A percentile compares a stretch with the other conserved stretches of the same genome.
Conservation (phyloP, 2,113 vertebrate genomes). For the Terrapene triunguis region DNA sequence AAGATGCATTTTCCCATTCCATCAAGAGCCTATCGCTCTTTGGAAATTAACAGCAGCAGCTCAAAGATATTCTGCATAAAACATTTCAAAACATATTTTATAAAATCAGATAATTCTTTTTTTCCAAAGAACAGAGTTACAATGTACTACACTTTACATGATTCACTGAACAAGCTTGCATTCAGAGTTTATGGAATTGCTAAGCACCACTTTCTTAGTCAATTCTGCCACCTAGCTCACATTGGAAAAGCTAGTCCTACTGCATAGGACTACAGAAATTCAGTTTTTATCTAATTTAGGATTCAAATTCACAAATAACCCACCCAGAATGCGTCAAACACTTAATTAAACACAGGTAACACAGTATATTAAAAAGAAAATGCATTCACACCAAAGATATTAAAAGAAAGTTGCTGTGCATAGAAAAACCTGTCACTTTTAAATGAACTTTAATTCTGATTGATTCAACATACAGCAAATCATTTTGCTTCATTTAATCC, state of each 20-base stretch:
- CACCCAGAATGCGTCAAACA: slow-evolving; percentile 24
- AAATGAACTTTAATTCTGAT: slow-evolving; percentile 75
- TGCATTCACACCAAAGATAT: slow-evolving; percentile 15
- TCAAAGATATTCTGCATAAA: slow-evolving; percentile 45
- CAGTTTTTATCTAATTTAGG: slow-evolving; percentile 1
- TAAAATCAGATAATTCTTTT: slow-evolving; percentile 54
- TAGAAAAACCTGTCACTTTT: slow-evolving; percentile 62
- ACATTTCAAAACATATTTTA: slow-evolving; percentile 23
- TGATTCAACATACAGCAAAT: slow-evolving; percentile 69
- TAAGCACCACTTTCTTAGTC: slow-evolving; percentile 49
- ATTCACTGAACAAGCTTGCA: slow-evolving; percentile 40
- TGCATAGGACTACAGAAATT: not conserved
- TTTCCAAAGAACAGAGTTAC: slow-evolving; percentile 47
- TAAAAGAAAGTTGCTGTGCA: slow-evolving; percentile 43
- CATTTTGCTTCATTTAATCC: slow-evolving; percentile 71
- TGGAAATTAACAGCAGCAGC: slow-evolving; percentile 43
- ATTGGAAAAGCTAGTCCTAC: slow-evolving; percentile 13
- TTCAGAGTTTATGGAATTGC: slow-evolving; percentile 27
- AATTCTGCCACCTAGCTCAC: slow-evolving; percentile 63
- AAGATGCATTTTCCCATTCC: slow-evolving; percentile 24
- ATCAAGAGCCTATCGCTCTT: slow-evolving; percentile 9
- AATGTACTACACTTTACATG: slow-evolving; percentile 28
- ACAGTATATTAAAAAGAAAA: slow-evolving; percentile 9
- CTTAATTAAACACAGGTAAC: slow-evolving; percentile 66
- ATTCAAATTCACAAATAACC: slow-evolving; percentile 34